These are phyloP conservation scores for Tauraco hartlaubi DNA, from an alignment of 2,797 vertebrate genomes.

Conservation along the genomic window DNA sequence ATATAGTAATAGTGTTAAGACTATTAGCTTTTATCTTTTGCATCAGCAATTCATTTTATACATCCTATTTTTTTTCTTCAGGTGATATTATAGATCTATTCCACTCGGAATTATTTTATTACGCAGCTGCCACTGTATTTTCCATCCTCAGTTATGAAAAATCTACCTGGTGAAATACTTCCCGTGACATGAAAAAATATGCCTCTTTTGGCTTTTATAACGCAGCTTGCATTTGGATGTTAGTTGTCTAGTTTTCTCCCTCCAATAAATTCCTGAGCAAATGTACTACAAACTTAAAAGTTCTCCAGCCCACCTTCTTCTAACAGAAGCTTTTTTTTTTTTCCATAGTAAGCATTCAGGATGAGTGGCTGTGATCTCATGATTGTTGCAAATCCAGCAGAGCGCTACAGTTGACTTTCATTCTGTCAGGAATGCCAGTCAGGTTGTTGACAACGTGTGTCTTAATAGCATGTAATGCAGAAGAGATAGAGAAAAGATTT, in stretches of 20 bases:
- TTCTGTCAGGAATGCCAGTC: slow-evolving; percentile 49
- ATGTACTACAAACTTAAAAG: not conserved
- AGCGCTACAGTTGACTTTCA: slow-evolving; percentile 25
- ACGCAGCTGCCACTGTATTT: not conserved
- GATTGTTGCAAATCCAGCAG: slow-evolving; percentile 24
- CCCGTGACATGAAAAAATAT: not conserved
- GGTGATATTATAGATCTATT: not conserved
- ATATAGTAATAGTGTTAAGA: not conserved
- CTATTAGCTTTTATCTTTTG: not conserved
- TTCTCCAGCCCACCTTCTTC: not conserved
- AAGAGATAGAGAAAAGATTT: slow-evolving; percentile 12
- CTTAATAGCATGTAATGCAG: slow-evolving; percentile 28
- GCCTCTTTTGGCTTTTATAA: not conserved
- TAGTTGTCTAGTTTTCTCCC: not conserved
- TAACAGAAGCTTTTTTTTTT: not conserved
- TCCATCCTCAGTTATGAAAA: not conserved
- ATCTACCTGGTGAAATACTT: not conserved
- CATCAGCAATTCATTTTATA: not conserved
- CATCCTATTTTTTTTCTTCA: not conserved
- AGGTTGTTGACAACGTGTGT: slow-evolving; percentile 47
- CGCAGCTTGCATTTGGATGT: not conserved
- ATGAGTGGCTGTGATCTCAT: slow-evolving; percentile 1
- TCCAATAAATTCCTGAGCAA: not conserved
- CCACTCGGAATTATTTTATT: not conserved
- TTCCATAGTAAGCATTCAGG: not conserved